Base-by-base conservation (phyloP, 1,140 invertebrate genomes). In the Atta texana region DNA sequence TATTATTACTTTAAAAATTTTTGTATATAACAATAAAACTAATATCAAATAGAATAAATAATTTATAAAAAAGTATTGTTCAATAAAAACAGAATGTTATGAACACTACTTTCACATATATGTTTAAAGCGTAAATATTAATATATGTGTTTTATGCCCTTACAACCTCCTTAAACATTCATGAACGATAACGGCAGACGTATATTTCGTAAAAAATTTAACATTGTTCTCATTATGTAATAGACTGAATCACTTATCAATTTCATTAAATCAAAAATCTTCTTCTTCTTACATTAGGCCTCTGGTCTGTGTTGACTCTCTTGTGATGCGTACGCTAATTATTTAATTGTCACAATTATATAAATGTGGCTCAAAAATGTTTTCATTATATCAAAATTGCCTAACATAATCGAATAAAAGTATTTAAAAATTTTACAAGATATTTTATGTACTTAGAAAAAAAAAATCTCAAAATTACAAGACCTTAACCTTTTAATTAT, bases 151-250 rank as follows among this genome's bases (percentile, higher is more conserved):
- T 34, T 34, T 34, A 34, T 34, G 31, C 31, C 31, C 5, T 34
- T 34, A 34, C 31, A 34, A 34, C 0, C 31, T 34, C 31, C 0
- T 34, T 34, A 59, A 72, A 69, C 10, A 24, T 18, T 39, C 28
- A 10, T 74, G 71, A 69, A 90, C 89, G 86, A 85, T 88, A 68
- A 61, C 81, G 76, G 63, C 12, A 55, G 31, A 18, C 24, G 0
- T 2, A 21, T 49, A 34, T 84, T n/a, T 51, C 14, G 51, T 8
- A 14, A 7, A 34, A 31, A 28, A 7, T 2, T 80, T 18, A 44
- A 3, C 16, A 39, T 69, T 51, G 44, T 3, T 39, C 49, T 28
- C 68, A 18, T 18, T 14, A 4, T 14, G 10, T 18, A n/a, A 71
- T 74, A 44, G 24, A 82, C 10, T 5, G 49, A 51, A 16, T 44